Evolutionary conservation across 2,113 vertebrate species (phyloP).

Genomic region (Odocoileus virginianus): DNA sequence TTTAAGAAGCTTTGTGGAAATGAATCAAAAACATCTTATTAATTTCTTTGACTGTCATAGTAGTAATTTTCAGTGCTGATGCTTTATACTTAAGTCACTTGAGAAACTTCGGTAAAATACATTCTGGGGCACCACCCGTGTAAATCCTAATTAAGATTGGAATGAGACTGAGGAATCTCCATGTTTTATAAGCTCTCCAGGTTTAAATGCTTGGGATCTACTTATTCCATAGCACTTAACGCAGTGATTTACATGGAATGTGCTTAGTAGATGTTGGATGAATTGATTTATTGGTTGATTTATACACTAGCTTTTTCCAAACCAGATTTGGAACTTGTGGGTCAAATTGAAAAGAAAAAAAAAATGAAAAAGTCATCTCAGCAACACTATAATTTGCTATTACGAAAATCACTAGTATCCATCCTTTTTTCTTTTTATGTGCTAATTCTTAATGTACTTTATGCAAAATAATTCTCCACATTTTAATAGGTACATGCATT

Average conservation of each 20-base stretch:
- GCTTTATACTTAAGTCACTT: neutral
- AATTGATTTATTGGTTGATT: slow-evolving; percentile 12
- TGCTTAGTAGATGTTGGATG: slow-evolving; percentile 6
- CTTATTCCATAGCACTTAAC: neutral
- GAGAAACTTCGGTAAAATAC: neutral
- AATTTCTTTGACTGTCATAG: neutral
- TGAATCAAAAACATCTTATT: neutral
- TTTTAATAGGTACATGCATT: slow-evolving; percentile 10
- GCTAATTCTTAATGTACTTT: neutral
- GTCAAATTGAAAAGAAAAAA: neutral
- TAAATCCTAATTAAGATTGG: neutral
- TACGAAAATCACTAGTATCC: neutral
- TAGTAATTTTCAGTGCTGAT: neutral
- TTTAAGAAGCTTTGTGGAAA: neutral
- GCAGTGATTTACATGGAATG: neutral
- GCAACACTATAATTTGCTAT: neutral
- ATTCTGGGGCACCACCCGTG: neutral
- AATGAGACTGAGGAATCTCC: neutral
- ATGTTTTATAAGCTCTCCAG: neutral
- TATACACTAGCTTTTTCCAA: neutral
- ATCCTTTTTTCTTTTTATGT: neutral
- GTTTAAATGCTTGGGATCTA: neutral
- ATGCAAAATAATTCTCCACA: neutral
- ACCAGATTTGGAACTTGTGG: neutral
- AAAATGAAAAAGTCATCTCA: neutral